Conservation (phyloP, 2,797 vertebrate species). For the Smutsia gigantea region DNA sequence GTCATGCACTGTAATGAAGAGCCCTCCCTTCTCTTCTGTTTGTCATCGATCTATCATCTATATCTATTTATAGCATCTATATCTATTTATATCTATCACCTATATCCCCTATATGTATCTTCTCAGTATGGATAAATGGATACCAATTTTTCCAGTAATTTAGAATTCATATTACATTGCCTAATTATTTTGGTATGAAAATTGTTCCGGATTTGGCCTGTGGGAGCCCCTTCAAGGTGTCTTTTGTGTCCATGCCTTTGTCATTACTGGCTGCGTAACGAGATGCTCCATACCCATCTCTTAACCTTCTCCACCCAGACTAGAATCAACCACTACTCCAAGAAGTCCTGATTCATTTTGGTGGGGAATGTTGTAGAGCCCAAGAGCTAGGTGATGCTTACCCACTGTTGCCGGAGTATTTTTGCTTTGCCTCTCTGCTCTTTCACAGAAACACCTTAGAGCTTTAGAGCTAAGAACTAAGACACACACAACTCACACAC, state of each 20-base stretch:
- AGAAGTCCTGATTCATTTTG: not conserved
- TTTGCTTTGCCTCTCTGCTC: not conserved
- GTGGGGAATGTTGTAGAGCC: not conserved
- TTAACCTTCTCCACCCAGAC: not conserved
- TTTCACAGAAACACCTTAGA: conserved; percentile 25
- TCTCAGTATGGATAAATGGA: not conserved
- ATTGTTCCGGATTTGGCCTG: not conserved
- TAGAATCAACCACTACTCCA: not conserved
- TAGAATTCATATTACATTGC: not conserved
- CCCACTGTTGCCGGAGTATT: not conserved
- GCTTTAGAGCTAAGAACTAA: not conserved
- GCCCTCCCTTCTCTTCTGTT: not conserved
- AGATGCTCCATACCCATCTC: not conserved
- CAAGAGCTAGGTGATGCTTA: not conserved
- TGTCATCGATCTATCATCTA: not conserved
- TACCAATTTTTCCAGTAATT: not conserved
- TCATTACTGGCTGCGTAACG: not conserved
- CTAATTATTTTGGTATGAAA: not conserved
- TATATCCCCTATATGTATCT: not conserved
- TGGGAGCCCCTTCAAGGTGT: not conserved
- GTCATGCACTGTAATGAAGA: not conserved
- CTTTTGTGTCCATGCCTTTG: not conserved
- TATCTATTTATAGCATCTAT: not conserved
- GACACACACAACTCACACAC: not conserved
- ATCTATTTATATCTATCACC: not conserved